Conservation (phyloP, 2,797 vertebrate species). For the Podargus strigoides region DNA sequence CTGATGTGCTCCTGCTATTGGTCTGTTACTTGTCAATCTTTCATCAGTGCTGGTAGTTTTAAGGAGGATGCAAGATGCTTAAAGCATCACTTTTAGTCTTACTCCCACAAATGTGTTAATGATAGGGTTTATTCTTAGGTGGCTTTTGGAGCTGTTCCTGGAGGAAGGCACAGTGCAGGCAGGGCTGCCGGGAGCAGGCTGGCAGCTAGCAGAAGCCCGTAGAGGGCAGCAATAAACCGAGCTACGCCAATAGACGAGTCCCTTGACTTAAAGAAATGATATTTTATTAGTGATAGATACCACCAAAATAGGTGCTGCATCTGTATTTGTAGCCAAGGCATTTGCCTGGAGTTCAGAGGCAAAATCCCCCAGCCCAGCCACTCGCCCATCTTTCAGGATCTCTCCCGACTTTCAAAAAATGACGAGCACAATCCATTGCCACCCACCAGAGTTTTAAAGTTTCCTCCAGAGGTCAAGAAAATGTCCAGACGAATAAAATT, state of each 20-base stretch:
- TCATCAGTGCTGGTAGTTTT: slow-evolving; percentile 30
- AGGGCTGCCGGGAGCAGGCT: not conserved
- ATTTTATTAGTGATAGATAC: not conserved
- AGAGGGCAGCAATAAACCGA: slow-evolving; percentile 74
- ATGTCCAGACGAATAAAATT: slow-evolving; percentile 76
- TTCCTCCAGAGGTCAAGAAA: slow-evolving; percentile 69
- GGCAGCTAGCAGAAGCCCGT: slow-evolving; percentile 45
- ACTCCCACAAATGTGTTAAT: slow-evolving; percentile 67
- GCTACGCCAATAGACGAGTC: not conserved
- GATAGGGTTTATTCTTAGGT: slow-evolving; percentile 67
- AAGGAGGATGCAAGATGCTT: slow-evolving; percentile 61
- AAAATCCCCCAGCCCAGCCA: not conserved
- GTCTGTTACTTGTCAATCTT: slow-evolving; percentile 63
- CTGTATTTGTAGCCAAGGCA: not conserved
- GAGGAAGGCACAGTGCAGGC: not conserved
- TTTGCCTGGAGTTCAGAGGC: not conserved
- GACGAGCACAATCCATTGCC: not conserved
- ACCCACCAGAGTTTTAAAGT: slow-evolving; percentile 58
- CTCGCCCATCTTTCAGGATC: not conserved
- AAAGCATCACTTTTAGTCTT: slow-evolving; percentile 59
- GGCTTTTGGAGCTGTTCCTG: slow-evolving; percentile 59
- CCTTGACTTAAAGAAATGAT: not conserved
- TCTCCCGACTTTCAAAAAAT: not conserved
- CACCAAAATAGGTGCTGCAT: not conserved
- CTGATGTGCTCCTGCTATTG: slow-evolving; percentile 52